A percentile compares a stretch with the other conserved stretches of the same genome.
Evolutionary conservation across 2,888 invertebrate species (phyloP).

Genomic region (Diaperis boleti): DNA sequence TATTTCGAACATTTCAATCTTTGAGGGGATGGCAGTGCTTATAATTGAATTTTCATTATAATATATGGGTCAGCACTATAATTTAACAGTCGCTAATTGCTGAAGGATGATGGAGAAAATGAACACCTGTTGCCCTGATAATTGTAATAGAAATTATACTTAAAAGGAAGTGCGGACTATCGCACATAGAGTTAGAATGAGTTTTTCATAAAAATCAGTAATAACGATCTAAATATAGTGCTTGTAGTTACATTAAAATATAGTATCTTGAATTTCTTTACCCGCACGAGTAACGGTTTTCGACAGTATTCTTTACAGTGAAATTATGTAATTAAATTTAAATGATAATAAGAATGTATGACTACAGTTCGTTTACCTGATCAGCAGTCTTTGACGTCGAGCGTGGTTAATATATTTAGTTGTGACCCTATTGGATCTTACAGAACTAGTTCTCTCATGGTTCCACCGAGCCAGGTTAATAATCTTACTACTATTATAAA

Average conservation of each 20-base stretch:
- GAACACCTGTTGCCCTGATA: constrained; percentile 25
- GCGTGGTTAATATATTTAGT: too few species aligned
- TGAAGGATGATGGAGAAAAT: constrained; percentile 9
- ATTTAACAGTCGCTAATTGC: constrained; percentile 19
- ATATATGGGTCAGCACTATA: constrained; percentile 13
- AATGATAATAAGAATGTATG: too few species aligned
- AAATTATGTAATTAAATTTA: too few species aligned
- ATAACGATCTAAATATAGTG: not conserved
- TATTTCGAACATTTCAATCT: not conserved
- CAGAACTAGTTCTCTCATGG: too few species aligned
- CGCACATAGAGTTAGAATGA: not conserved
- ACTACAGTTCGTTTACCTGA: too few species aligned
- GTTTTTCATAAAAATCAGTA: not conserved
- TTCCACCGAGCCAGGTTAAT: too few species aligned
- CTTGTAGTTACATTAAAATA: too few species aligned
- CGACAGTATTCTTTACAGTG: too few species aligned
- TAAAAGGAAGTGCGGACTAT: constrained; percentile 5
- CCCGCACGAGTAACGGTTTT: too few species aligned
- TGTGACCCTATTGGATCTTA: too few species aligned
- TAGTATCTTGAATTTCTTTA: not conserved
- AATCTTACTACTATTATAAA: too few species aligned
- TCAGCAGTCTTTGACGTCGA: too few species aligned
- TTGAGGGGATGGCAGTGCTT: not conserved
- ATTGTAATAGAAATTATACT: constrained; percentile 2
- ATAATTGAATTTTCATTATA: not conserved